Evolutionary conservation across 1,140 invertebrate genomes (phyloP).

Genomic region (Aphaenogaster floridana): DNA sequence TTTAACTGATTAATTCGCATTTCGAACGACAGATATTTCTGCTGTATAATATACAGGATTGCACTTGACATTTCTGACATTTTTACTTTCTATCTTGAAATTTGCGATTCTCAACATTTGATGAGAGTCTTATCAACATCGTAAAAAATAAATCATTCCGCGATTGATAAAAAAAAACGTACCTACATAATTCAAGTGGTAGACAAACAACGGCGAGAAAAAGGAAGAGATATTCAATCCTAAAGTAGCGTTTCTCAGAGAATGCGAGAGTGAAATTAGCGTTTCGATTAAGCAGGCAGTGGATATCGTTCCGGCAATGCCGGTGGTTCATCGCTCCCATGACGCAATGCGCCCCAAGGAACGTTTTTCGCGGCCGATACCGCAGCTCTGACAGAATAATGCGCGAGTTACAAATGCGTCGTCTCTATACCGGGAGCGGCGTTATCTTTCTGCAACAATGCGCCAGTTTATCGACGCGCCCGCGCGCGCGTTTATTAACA

Average conservation of each 20-base stretch:
- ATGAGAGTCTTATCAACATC: background rate
- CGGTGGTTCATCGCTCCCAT: conserved; percentile 55
- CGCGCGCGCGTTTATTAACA: conserved; percentile 57
- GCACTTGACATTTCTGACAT: background rate
- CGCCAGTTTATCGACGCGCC: conserved; percentile 56
- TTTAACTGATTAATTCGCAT: background rate
- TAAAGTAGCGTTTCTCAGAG: conserved; percentile 10
- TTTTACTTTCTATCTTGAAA: background rate
- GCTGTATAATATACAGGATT: background rate
- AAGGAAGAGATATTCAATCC: background rate
- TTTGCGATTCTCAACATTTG: background rate
- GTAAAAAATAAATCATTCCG: background rate
- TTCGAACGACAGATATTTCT: background rate
- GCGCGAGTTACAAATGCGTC: conserved; percentile 57
- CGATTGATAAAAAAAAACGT: background rate
- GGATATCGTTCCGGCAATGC: conserved; percentile 24
- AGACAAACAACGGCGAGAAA: background rate
- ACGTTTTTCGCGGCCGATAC: conserved; percentile 59
- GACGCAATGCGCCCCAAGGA: conserved; percentile 59
- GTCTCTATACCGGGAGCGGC: conserved; percentile 28
- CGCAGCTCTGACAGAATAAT: conserved; percentile 56
- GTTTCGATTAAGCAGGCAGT: conserved; percentile 43
- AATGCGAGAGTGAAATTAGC: conserved; percentile 41
- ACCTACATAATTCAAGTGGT: background rate
- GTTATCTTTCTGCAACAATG: conserved; percentile 66